Conservation (phyloP, 1,140 invertebrate genomes). For the Caenorhabditis briggsae region DNA sequence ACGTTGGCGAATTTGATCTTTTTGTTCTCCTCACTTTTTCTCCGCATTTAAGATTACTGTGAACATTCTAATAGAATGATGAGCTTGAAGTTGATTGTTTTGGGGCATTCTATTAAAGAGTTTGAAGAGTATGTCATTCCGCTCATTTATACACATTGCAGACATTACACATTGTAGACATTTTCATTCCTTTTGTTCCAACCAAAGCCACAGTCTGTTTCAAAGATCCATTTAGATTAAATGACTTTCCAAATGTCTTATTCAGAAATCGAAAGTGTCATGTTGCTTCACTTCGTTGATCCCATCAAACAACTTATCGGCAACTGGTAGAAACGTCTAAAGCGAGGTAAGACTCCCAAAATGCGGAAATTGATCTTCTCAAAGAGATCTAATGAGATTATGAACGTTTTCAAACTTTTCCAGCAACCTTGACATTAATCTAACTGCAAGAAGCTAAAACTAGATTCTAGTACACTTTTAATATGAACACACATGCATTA, state of each 20-base stretch:
- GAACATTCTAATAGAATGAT: no score
- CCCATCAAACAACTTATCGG: neutral
- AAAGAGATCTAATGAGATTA: constrained; percentile 21
- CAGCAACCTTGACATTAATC: neutral
- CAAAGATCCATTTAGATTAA: constrained; percentile 4
- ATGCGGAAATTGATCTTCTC: constrained; percentile 10
- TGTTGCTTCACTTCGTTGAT: neutral
- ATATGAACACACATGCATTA: neutral
- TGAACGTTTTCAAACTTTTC: neutral
- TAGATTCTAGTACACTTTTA: constrained; percentile 21
- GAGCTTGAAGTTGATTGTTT: no score
- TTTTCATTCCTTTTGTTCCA: neutral
- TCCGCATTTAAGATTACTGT: no score
- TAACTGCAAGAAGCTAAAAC: neutral
- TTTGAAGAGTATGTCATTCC: no score
- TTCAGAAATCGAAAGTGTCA: constrained; percentile 32
- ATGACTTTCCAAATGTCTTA: neutral
- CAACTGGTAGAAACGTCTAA: neutral
- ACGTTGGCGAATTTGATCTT: no score
- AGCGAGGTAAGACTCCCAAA: neutral
- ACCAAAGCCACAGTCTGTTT: neutral
- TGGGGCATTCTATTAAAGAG: no score
- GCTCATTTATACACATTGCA: no score
- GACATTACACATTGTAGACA: neutral
- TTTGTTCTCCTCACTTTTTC: no score